Evolutionary conservation across 2,797 vertebrate species (phyloP).

Genomic region (Malacoctenus gilli): DNA sequence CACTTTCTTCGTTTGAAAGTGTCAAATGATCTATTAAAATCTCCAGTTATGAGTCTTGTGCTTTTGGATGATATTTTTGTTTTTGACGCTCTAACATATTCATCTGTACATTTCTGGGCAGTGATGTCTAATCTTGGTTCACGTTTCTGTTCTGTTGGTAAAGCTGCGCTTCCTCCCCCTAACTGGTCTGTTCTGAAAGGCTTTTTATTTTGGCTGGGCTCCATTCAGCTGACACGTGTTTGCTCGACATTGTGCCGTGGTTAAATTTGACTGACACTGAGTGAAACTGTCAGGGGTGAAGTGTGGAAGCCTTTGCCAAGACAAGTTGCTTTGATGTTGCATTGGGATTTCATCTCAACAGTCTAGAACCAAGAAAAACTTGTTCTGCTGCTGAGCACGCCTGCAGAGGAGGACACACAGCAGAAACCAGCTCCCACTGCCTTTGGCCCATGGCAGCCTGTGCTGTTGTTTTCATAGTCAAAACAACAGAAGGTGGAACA

Average conservation of each 20-base stretch:
- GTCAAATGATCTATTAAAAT: no score
- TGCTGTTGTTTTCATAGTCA: not conserved
- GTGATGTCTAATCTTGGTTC: no score
- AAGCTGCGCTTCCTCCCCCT: constrained; percentile 1
- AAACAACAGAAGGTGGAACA: no score
- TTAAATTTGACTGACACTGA: constrained; percentile 55
- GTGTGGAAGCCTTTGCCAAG: constrained; percentile 52
- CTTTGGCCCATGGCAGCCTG: no score
- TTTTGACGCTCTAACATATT: no score
- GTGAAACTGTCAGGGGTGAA: constrained; percentile 54
- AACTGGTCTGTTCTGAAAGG: constrained; percentile 14
- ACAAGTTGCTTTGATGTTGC: constrained; percentile 65
- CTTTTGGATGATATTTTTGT: no score
- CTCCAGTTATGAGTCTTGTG: no score
- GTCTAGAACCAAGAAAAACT: constrained; percentile 68
- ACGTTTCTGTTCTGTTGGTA: constrained; percentile 13
- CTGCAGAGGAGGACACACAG: no score
- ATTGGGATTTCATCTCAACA: constrained; percentile 52
- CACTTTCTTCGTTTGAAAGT: no score
- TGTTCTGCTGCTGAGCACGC: constrained; percentile 59
- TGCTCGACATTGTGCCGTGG: constrained; percentile 14
- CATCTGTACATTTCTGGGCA: no score
- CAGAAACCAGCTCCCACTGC: no score
- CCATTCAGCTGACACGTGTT: constrained; percentile 38
- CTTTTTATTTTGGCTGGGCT: constrained; percentile 40